phyloP scores from a whole-genome alignment of 2,888 invertebrate species.

The Galerucella pusilla region DNA sequence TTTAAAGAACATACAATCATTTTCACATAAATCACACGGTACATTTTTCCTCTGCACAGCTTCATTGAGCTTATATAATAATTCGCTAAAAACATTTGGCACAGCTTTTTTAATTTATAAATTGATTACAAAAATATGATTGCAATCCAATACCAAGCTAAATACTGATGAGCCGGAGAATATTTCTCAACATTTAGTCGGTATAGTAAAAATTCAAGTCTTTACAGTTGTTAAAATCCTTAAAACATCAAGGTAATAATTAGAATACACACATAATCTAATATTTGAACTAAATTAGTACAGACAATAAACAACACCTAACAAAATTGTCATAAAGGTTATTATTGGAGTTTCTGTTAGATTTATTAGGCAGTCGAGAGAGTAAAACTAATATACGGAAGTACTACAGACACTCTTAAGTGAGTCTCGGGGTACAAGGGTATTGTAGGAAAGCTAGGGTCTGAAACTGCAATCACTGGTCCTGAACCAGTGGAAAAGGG shows the following conservation, averaged over 20 bases:
- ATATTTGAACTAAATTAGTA: slow-evolving; percentile 10
- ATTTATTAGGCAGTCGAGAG: not conserved
- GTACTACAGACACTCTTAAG: too few species aligned
- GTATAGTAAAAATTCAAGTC: slow-evolving; percentile 49
- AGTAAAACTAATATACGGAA: not conserved
- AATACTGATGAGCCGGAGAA: slow-evolving; percentile 54
- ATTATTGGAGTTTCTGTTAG: not conserved
- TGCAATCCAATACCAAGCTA: slow-evolving; percentile 61
- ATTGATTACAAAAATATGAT: slow-evolving; percentile 62
- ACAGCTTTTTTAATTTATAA: slow-evolving; percentile 58
- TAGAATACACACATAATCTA: slow-evolving; percentile 1
- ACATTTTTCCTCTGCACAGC: not conserved
- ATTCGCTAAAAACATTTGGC: slow-evolving; percentile 53
- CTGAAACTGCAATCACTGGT: too few species aligned
- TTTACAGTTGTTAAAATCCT: slow-evolving; percentile 39
- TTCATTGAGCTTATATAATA: slow-evolving; percentile 37
- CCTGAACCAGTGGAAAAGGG: too few species aligned
- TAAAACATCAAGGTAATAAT: slow-evolving; percentile 28
- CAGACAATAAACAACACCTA: slow-evolving; percentile 28
- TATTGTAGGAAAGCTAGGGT: too few species aligned
- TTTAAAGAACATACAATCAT: not conserved
- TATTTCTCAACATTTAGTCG: slow-evolving; percentile 42
- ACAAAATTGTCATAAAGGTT: slow-evolving; percentile 5
- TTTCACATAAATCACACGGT: not conserved
- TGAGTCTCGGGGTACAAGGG: too few species aligned